Evolutionary conservation across 2,797 vertebrate genomes (phyloP), one percentile per base, ranked within the genome.

Genomic region (Clamator glandarius): DNA sequence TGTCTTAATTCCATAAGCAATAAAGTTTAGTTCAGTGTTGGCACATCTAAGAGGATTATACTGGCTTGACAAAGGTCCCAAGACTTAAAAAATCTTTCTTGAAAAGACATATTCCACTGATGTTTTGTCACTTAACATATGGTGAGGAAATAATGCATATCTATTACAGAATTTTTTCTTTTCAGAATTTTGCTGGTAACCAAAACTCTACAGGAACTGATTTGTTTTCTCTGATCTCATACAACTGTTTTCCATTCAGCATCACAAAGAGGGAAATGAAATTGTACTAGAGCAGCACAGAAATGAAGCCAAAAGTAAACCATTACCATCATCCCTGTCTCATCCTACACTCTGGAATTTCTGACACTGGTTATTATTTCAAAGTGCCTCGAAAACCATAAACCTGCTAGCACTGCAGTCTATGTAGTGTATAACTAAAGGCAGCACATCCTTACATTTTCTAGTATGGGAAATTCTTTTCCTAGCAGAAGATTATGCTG

Each of bases 51-150:
- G 84, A 95, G 79, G 92, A 93, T 95, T 94, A 87, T 58, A 52
- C 19, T 73, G 63, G 59, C 84, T 95, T 88, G 76, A 84, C 84
- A 92, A 91, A 95, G 79, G 69, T 94, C 51, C 58, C 31, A 41
- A 91, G 67, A 61, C 44, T 89, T 83, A 88, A 39, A 86, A 81
- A 94, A 78, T 81, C 58, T 76, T 92, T 87, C 62, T 76, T 93
- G 73, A 92, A 91, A 95, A 89, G 69, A 48, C 52, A 46, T 55
- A 69, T 76, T 95, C 59, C 63, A 54, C 73, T 92, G 66, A 89
- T 92, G 24, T 85, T 87, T 92, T 89, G 78, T 95, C 93, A 94
- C 50, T 93, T 94, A 87, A 90, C 81, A 86, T 85, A 94, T 52
- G 63, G 66, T 1, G 5, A 86, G 51, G 19, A 94, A 95, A 90